Conservation (phyloP, 1,140 invertebrate genomes). For the Atopsyche davidsoni region DNA sequence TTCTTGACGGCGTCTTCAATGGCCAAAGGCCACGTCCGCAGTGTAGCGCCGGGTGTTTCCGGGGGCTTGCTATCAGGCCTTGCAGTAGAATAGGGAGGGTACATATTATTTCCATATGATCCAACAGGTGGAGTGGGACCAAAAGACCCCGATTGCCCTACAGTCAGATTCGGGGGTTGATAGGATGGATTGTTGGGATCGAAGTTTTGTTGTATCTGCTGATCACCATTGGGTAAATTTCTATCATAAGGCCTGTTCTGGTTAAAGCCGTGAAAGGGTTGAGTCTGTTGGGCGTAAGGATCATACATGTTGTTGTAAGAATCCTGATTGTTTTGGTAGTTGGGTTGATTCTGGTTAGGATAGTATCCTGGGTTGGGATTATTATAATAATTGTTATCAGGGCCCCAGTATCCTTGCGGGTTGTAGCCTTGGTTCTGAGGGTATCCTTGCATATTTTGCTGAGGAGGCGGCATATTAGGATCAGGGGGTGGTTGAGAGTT, state of each 20-base stretch:
- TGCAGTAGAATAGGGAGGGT: slow-evolving; percentile 7
- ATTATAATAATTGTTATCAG: slow-evolving; percentile 38
- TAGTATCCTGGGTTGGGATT: slow-evolving; percentile 33
- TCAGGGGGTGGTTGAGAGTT: slow-evolving; percentile 28
- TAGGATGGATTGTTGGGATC: slow-evolving; percentile 6
- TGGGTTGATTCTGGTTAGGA: slow-evolving; percentile 26
- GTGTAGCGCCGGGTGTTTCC: background rate
- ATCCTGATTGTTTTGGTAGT: slow-evolving; percentile 24
- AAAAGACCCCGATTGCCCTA: background rate
- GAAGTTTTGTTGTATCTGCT: background rate
- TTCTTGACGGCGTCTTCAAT: slow-evolving; percentile 13
- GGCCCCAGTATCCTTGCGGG: slow-evolving; percentile 36
- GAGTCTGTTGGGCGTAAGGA: slow-evolving; percentile 23
- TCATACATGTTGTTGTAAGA: slow-evolving; percentile 20
- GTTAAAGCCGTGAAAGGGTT: slow-evolving; percentile 23
- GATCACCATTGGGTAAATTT: slow-evolving; percentile 15
- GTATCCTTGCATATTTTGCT: slow-evolving; percentile 16
- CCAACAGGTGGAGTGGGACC: background rate
- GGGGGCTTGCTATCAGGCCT: background rate
- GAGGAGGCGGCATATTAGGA: slow-evolving; percentile 18
- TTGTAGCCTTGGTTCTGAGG: slow-evolving; percentile 36
- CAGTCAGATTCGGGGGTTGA: background rate
- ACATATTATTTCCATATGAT: slow-evolving; percentile 7
- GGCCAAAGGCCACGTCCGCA: slow-evolving; percentile 8
- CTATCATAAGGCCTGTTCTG: slow-evolving; percentile 21